A percentile compares a stretch with the other conserved stretches of the same genome.
These are phyloP conservation scores for Genyomyrus donnyi DNA, from an alignment of 2,113 vertebrate genomes.

Conservation along the genomic window DNA sequence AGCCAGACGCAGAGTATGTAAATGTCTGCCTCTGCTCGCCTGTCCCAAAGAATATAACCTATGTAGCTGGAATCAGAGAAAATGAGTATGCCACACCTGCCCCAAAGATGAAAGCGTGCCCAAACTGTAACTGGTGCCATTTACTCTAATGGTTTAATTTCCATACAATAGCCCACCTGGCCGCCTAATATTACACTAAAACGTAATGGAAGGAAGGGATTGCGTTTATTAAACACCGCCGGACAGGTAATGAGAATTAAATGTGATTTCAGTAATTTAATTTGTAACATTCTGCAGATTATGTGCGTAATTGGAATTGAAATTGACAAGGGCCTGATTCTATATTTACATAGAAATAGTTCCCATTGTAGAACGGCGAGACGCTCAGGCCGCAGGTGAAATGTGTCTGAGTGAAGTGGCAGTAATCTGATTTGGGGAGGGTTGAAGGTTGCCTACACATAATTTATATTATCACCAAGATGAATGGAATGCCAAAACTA, in stretches of 20 bases:
- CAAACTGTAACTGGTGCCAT: neutral
- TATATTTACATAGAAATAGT: constrained; percentile 47
- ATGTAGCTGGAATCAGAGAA: neutral
- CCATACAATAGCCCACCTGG: constrained; percentile 19
- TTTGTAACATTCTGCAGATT: constrained; percentile 33
- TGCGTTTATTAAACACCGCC: constrained; percentile 21
- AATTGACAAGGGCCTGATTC: constrained; percentile 8
- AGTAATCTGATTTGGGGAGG: constrained; percentile 38
- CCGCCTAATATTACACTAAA: constrained; percentile 27
- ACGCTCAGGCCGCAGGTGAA: constrained; percentile 31
- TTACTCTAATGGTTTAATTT: constrained; percentile 36
- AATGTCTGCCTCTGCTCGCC: neutral
- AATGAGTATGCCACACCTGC: neutral
- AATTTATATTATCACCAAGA: constrained; percentile 41
- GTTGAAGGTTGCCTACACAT: constrained; percentile 31
- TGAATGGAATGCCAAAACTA: constrained; percentile 42
- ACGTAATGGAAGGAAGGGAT: constrained; percentile 40
- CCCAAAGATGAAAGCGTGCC: neutral
- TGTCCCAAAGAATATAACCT: neutral
- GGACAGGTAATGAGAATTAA: constrained; percentile 27
- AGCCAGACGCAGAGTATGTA: neutral
- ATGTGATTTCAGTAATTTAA: constrained; percentile 30
- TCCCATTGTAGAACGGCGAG: constrained; percentile 23
- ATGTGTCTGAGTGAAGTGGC: constrained; percentile 33
- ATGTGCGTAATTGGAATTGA: constrained; percentile 29